A percentile compares a stretch with the other conserved stretches of the same genome.
These are phyloP conservation scores for Diplazon laetatorius DNA, from an alignment of 2,888 invertebrate genomes.

Conservation along the genomic window DNA sequence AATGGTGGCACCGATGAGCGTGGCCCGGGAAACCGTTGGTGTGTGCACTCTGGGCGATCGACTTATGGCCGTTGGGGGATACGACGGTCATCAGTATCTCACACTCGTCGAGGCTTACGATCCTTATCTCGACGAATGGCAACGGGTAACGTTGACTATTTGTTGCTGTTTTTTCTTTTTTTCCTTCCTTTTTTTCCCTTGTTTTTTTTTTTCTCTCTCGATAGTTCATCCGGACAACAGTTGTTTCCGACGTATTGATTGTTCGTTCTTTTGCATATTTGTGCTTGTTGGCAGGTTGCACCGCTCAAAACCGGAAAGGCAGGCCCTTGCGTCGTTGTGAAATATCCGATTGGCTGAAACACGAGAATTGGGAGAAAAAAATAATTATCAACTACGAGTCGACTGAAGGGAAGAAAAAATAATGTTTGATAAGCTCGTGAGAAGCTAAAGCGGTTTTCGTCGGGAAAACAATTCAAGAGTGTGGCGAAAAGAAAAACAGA, in stretches of 20 bases:
- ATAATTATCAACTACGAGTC: neutral
- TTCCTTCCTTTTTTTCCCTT: neutral
- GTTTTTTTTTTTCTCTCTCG: too few species aligned
- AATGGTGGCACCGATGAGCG: conserved; percentile 91
- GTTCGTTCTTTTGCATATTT: conserved; percentile 19
- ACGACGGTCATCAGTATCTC: conserved; percentile 94
- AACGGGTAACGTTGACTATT: conserved; percentile 81
- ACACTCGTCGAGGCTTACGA: conserved; percentile 95
- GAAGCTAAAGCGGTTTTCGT: neutral
- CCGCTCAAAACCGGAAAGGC: conserved; percentile 93
- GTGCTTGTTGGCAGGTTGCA: conserved; percentile 84
- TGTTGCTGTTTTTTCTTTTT: neutral
- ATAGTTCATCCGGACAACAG: neutral
- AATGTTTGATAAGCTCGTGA: too few species aligned
- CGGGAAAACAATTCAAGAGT: neutral
- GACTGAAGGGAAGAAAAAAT: neutral
- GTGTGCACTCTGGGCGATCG: conserved; percentile 93
- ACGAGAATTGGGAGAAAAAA: conserved; percentile 27
- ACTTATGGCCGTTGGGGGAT: conserved; percentile 93
- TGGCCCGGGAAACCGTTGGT: conserved; percentile 94
- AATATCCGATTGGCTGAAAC: conserved; percentile 68
- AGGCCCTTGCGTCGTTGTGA: conserved; percentile 92
- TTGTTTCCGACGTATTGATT: neutral
- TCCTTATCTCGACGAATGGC: conserved; percentile 91
- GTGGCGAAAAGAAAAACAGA: neutral